A percentile compares a stretch with the other conserved stretches of the same genome.
phyloP scores from a whole-genome alignment of 2,113 vertebrate species.

The Crocuta crocuta region DNA sequence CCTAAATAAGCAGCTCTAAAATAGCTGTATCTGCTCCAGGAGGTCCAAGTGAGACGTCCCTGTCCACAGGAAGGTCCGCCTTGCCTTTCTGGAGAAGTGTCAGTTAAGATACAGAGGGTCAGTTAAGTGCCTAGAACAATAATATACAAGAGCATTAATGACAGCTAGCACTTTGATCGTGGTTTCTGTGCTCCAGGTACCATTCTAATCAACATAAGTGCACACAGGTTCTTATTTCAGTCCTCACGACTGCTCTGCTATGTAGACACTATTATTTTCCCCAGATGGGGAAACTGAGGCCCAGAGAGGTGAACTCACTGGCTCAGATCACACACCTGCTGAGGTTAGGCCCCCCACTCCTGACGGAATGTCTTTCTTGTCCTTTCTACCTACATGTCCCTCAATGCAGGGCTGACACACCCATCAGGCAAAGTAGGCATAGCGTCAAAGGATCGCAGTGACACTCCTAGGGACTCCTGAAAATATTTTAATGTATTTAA shows the following conservation, averaged over 20 bases:
- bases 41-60: not conserved
- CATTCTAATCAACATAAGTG: not conserved
- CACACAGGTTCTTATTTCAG: not conserved
- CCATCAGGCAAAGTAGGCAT: too few relatives aligned
- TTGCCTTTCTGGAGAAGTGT: not conserved
- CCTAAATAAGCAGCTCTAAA: not conserved
- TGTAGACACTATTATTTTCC: not conserved
- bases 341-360: not conserved
- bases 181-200: not conserved
- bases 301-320: not conserved
- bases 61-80: not conserved
- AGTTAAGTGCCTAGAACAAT: not conserved
- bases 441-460: not conserved
- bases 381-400: accelerated
- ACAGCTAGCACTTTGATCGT: not conserved
- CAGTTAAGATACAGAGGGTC: not conserved
- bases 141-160: not conserved
- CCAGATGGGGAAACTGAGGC: not conserved
- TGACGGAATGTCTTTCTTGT: not conserved
- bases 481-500: not conserved
- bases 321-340: not conserved
- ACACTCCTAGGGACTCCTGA: not conserved
- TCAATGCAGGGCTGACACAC: not conserved
- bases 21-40: not conserved
- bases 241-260: not conserved